These are phyloP conservation scores for Siphlonurus alternatus DNA, from an alignment of 2,888 invertebrate genomes.

Conservation along the genomic window DNA sequence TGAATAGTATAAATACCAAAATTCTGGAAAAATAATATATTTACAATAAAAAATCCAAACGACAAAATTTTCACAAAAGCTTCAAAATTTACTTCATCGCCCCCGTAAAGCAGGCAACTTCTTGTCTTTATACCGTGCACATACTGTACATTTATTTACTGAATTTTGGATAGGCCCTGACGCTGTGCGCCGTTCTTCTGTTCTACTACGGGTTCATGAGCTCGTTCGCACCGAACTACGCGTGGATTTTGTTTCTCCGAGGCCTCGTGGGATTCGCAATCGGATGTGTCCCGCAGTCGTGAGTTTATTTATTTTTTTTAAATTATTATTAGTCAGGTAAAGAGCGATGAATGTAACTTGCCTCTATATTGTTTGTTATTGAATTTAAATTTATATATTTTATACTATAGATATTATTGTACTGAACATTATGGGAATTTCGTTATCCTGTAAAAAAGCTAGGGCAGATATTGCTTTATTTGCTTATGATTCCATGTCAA, in stretches of 20 bases:
- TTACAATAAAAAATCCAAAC: too few relatives aligned
- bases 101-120: too few relatives aligned
- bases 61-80: too few relatives aligned
- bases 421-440: not conserved
- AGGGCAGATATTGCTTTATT: too few relatives aligned
- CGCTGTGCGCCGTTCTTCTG: conserved; percentile 73
- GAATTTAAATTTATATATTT: not conserved
- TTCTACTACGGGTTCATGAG: conserved; percentile 85
- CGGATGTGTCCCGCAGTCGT: conserved; percentile 95
- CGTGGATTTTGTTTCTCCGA: conserved; percentile 78
- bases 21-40: too few relatives aligned
- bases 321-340: conserved; percentile 3
- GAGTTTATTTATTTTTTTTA: conserved; percentile 36
- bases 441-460: too few relatives aligned
- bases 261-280: conserved; percentile 91
- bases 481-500: too few relatives aligned
- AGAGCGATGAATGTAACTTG: not conserved
- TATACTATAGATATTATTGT: not conserved
- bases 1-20: too few relatives aligned
- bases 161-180: conserved; percentile 49
- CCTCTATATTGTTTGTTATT: not conserved
- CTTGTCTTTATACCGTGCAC: too few relatives aligned
- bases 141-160: not conserved
- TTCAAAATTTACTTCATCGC: too few relatives aligned
- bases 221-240: conserved; percentile 77